Base-by-base conservation (phyloP, 2,113 vertebrate genomes). In the Pomatostomus ruficeps region DNA sequence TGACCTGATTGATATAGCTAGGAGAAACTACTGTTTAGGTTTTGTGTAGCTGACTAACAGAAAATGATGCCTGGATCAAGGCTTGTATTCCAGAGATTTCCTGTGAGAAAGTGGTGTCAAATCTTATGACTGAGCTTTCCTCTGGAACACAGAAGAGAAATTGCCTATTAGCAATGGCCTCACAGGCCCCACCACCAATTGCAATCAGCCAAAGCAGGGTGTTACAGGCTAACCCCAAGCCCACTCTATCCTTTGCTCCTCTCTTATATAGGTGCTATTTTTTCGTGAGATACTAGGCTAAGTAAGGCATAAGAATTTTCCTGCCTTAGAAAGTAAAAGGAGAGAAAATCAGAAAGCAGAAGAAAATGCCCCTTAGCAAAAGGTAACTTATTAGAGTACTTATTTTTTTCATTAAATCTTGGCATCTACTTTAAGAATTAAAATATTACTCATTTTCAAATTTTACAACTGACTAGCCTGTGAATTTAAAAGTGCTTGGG, bases 401-500 rank as follows among this genome's bases (percentile, higher is more conserved):
- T 75, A 76, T 36, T 85, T 91, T 97, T 96, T 73, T 80, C 73
- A 91, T 95, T 76, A 88, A 72, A 57, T 43, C 48, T 83, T 95
- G 92, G 55, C 85, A 96, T 59, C 46, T 96, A 71, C 76, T 93
- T 96, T 82, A 66, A 92, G 43, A 95, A 94, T 94, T 86, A 91
- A 94, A 93, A 91, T 72, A 94, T 91, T 90, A 48, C 73, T 94
- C 49, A 29, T 95, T 97, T 83, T 94, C 46, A 84, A 79, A 71
- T 95, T 93, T 96, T 85, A 92, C 88, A 92, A 83, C 87, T 94
- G 92, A 78, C 65, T 94, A 82, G 57, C 49, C 84, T 76, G 67
- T 94, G 93, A 96, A 95, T 89, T 93, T 94, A 93, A 95, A 97
- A 93, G 67, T 22, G 5, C 96, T 95, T 95, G 86, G 94, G 88